Conservation (phyloP, 53 echinoderm and acorn worm genomes). For the Stichopus horrens region DNA sequence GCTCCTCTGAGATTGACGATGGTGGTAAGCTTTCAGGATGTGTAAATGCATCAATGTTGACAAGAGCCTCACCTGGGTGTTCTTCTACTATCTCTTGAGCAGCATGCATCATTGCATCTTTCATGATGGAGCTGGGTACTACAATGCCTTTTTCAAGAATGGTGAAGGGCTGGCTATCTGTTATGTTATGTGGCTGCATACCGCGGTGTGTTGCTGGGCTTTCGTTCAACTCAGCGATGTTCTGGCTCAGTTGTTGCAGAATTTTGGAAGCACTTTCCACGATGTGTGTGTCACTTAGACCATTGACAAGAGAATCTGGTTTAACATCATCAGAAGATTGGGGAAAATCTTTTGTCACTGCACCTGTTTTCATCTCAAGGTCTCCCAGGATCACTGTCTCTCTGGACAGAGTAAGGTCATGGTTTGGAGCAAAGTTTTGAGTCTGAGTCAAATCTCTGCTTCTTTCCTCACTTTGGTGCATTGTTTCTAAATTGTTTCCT, state of each 20-base stretch:
- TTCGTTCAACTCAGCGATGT: not conserved
- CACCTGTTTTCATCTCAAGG: not conserved
- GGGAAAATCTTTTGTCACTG: not conserved
- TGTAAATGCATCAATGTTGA: not conserved
- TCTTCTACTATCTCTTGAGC: not conserved
- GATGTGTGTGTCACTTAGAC: not conserved
- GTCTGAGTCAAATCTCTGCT: not conserved
- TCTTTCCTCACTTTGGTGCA: not conserved
- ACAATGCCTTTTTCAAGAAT: not conserved
- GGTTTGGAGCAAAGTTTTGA: not conserved
- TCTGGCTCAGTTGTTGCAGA: conserved; percentile 37
- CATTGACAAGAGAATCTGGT: not conserved
- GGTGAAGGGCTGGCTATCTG: not conserved
- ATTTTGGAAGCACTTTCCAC: conserved; percentile 43
- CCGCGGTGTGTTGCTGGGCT: not conserved
- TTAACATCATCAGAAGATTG: not conserved
- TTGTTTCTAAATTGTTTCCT: too few species aligned
- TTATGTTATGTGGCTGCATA: not conserved
- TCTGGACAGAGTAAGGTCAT: not conserved
- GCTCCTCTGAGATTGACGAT: not conserved
- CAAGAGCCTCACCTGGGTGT: not conserved
- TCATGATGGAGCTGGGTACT: not conserved
- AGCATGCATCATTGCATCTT: not conserved
- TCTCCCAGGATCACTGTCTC: conserved; percentile 5
- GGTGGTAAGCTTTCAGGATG: not conserved